These are phyloP conservation scores for Falco columbarius DNA, from an alignment of 2,797 vertebrate genomes.

Conservation along the genomic window DNA sequence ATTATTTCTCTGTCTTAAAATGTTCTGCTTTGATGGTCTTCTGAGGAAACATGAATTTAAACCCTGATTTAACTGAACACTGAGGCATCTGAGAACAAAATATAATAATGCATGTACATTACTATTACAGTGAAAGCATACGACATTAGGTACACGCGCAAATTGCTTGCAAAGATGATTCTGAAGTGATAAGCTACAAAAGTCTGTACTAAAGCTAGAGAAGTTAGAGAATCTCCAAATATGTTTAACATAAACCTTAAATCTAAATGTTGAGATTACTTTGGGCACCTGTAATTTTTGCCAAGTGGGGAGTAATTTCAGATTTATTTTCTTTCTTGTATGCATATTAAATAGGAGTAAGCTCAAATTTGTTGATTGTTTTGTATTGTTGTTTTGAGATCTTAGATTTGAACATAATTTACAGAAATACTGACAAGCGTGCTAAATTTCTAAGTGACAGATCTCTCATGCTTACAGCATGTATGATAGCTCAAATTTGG, in stretches of 20 bases:
- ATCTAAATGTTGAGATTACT: neutral
- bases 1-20: neutral
- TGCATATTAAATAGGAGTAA: neutral
- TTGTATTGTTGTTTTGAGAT: neutral
- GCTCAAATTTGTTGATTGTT: neutral
- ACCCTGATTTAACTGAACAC: neutral
- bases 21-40: neutral
- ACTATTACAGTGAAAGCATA: neutral
- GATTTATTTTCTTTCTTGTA: neutral
- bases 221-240: neutral
- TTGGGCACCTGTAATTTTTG: neutral
- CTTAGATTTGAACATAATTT: neutral
- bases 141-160: fast-evolving
- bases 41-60: neutral
- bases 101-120: neutral
- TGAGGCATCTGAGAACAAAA: neutral
- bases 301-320: neutral
- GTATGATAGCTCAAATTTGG: neutral
- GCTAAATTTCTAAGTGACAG: neutral
- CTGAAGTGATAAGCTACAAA: neutral
- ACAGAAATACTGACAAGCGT: neutral
- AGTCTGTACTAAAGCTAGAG: neutral
- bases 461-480: neutral
- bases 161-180: neutral
- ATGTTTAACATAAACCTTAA: neutral